Base-by-base conservation (phyloP, 2,797 vertebrate genomes). In the Sebastes alutus region DNA sequence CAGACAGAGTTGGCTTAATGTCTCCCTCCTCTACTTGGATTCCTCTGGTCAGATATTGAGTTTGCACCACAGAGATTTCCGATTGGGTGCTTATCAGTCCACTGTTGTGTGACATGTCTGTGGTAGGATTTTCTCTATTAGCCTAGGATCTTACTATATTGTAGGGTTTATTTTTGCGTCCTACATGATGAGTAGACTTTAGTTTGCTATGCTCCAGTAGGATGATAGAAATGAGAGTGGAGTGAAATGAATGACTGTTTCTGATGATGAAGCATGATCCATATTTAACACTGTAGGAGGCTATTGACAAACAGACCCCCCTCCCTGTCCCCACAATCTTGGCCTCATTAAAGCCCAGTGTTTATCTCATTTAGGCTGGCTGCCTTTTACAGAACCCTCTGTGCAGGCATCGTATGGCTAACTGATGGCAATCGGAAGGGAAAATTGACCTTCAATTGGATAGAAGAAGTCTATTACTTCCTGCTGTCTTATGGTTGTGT, bases 381-480 rank as follows among this genome's bases (percentile, higher is more conserved):
- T 92, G 89, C 79, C 84, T 91, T 91, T 90, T 85, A 89, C 90
- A 91, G 91, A 92, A 66, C 73, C 90, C 80, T 86, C 79, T 74
- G 82, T n/a, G 27, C 92, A 88, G 79, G 74, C 89, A 88, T 91
- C 55, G 16, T 80, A 88, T 88, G 89, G 88, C 78, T 92, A 82
- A 91, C 89, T 94, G 92, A 95, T 94, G 91, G 80, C 81, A 84
- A 85, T 92, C 88, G 90, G 93, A 94, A 94, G 78, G 74, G 86
- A 89, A 93, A 90, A 95, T 93, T 91, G 87, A 91, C 84, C 85
- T 81, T 91, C 91, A 94, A 93, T 95, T 94, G 80, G 87, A 93
- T 94, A 92, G 89, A 94, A 91, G 89, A 75, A 64, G 83, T 78
- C 88, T 88, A 82, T 88, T 90, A 88, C 84, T 94, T 95, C 93